Conservation (phyloP, 2,888 invertebrate species). For the Silvanus unidentatus region DNA sequence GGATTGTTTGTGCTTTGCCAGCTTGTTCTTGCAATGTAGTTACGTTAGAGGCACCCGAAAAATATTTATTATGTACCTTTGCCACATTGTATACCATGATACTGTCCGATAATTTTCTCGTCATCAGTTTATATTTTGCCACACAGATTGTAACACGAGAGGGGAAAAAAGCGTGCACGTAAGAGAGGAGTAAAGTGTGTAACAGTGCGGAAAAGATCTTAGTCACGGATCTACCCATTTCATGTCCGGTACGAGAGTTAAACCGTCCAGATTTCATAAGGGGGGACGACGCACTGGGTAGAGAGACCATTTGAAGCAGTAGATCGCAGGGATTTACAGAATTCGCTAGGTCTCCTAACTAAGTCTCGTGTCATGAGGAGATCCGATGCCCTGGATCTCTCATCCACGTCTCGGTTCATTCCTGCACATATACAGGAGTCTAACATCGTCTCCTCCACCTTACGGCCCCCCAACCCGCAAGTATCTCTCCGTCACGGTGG, state of each 20-base stretch:
- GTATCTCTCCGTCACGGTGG: conserved; percentile 16
- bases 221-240: conserved; percentile 32
- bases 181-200: too few species aligned
- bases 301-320: conserved; percentile 30
- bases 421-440: background rate
- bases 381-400: conserved; percentile 30
- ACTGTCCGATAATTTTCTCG: background rate
- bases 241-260: conserved; percentile 35
- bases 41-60: too few species aligned
- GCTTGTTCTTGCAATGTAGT: conserved; percentile 12
- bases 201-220: conserved; percentile 5
- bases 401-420: conserved; percentile 11
- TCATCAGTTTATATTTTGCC: too few species aligned
- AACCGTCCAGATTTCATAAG: conserved; percentile 20
- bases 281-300: conserved; percentile 6
- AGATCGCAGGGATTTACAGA: conserved; percentile 34
- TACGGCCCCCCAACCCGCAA: conserved; percentile 6
- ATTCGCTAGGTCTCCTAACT: conserved; percentile 29
- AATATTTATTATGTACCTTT: too few species aligned
- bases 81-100: too few species aligned
- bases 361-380: conserved; percentile 31
- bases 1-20: conserved; percentile 41
- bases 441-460: conserved; percentile 1
- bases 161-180: too few species aligned
- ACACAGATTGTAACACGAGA: too few species aligned